Percentiles rank a stretch among this genome's conserved stretches.
phyloP scores from a whole-genome alignment of 2,797 vertebrate species.

The Chrysocyon brachyurus region DNA sequence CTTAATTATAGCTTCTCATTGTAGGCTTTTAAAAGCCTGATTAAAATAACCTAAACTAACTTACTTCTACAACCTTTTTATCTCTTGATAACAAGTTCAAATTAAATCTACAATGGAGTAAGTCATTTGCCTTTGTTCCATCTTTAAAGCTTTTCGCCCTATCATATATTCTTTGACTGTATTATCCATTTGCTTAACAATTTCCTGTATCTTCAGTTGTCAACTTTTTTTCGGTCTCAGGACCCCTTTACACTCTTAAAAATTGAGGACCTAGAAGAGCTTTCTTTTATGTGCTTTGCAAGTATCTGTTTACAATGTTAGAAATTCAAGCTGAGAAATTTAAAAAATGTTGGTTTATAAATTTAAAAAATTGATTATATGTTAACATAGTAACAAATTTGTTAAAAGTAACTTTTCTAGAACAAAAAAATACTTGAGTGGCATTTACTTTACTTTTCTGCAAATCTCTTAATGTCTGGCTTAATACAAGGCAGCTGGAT shows the following conservation, averaged over 20 bases:
- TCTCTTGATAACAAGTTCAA: constrained; percentile 55
- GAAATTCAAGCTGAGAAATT: constrained; percentile 53
- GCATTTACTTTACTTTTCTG: constrained; percentile 33
- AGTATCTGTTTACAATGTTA: not conserved
- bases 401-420: constrained; percentile 45
- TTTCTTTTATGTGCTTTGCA: constrained; percentile 8
- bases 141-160: constrained; percentile 39
- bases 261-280: not conserved
- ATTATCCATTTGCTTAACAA: constrained; percentile 58
- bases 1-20: constrained; percentile 70
- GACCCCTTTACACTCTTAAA: constrained; percentile 29
- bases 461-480: constrained; percentile 41
- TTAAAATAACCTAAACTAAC: constrained; percentile 69
- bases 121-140: constrained; percentile 28
- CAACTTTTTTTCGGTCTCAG: not conserved
- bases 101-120: constrained; percentile 63
- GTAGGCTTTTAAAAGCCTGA: constrained; percentile 73
- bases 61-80: constrained; percentile 53
- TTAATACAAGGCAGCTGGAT: constrained; percentile 11
- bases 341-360: not conserved
- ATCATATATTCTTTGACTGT: not conserved
- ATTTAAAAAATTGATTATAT: not conserved
- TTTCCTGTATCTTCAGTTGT: constrained; percentile 31
- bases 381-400: constrained; percentile 20
- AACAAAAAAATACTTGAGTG: constrained; percentile 29